Evolutionary conservation across 2,113 vertebrate species (phyloP).

Genomic region (Tiliqua scincoides): DNA sequence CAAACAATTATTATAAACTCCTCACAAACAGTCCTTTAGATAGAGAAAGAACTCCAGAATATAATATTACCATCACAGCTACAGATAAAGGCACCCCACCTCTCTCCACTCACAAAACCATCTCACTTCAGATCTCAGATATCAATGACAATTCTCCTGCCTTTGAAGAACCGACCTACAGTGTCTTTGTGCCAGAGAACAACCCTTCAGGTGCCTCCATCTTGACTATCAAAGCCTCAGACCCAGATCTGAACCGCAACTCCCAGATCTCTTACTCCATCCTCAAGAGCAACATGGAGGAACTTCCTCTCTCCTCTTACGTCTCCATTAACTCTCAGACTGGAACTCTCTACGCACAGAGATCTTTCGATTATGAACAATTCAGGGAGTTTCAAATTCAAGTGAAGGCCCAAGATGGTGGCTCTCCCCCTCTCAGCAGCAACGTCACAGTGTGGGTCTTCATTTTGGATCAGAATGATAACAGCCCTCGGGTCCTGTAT

Average conservation of each 20-base stretch:
- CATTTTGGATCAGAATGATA: neutral
- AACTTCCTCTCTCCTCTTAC: neutral
- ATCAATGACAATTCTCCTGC: neutral
- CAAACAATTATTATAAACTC: slow-evolving; percentile 46
- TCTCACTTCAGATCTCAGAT: neutral
- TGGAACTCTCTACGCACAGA: neutral
- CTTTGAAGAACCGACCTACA: neutral
- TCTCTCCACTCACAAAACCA: neutral
- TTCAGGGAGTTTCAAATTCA: neutral
- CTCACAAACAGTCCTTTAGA: neutral
- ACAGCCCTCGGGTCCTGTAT: neutral
- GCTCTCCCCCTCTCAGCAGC: neutral
- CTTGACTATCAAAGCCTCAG: neutral
- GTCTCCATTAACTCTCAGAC: slow-evolving; percentile 3
- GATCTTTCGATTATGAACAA: slow-evolving; percentile 7
- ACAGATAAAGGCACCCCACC: neutral
- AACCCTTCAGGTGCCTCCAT: slow-evolving; percentile 4
- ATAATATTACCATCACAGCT: neutral
- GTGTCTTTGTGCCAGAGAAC: neutral
- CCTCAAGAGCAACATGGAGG: neutral
- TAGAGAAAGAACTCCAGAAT: slow-evolving; percentile 21
- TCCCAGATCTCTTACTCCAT: neutral
- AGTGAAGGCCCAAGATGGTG: slow-evolving; percentile 5
- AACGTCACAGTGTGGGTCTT: neutral
- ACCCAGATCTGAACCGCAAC: slow-evolving; percentile 5